Base-by-base conservation (phyloP, 2,888 invertebrate genomes). In the Lasius platythorax region DNA sequence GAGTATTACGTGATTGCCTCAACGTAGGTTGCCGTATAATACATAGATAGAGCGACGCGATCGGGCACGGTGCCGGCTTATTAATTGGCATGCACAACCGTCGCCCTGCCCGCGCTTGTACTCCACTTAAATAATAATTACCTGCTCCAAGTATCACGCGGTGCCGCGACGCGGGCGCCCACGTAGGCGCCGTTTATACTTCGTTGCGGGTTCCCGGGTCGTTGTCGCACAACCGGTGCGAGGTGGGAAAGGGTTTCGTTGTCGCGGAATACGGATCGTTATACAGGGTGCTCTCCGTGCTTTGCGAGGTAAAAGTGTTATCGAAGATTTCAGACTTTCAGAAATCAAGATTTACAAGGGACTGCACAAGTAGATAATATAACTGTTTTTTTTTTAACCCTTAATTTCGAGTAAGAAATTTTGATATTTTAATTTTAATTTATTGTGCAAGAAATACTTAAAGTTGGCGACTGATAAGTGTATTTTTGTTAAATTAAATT, bases 121-220 rank as follows among this genome's bases (percentile, higher is more conserved):
- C 85, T 88, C 87, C 89, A 88, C 89, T 92, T 91, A 88, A 90
- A 92, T 92, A 92, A 92, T 93, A 91, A 92, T 93, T 91, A 90
- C 82, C 86, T 85, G 87, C 72, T 83, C 72, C 79, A 85, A 82
- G 85, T 86, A 88, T 87, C 87, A 66, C 81, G 83, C 67, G 84
- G 67, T 73, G 84, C 64, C 56, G 78, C 56, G 73, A 61, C 75
- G 30, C 56, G 72, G 46, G 84, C 88, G 90, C 87, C 89, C 90
- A 89, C 90, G 89, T 87, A 90, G 90, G 90, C 90, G 90, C 90
- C 90, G 90, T 90, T 90, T 86, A 87, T 89, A 88, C 89, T 87
- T 87, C 90, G 86, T 74, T 87, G 88, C 86, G 79, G 68, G 72
- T 67, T 82, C 75, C 85, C 53, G 76, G 28, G 46, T 81, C 81